Conservation (phyloP, 2,888 invertebrate species). For the Dicyrtomina minuta region DNA sequence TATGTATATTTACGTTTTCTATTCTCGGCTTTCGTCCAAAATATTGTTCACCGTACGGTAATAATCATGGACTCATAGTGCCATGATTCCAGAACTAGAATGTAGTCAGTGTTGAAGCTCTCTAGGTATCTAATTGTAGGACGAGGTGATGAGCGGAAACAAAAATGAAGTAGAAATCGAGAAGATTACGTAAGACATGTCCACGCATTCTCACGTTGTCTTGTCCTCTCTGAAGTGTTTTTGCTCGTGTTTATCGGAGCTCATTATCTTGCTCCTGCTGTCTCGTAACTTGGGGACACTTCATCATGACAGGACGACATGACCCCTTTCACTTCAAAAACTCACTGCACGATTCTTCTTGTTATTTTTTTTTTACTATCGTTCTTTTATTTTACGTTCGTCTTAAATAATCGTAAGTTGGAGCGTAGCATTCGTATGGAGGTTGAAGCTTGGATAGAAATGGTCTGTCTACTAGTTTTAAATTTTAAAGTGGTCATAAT, state of each 20-base stretch:
- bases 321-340: constrained; percentile 33
- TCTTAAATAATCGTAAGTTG: constrained; percentile 21
- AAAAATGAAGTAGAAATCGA: constrained; percentile 18
- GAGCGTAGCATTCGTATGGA: constrained; percentile 4
- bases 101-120: too few relatives aligned
- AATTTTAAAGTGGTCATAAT: constrained; percentile 15
- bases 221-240: constrained; percentile 38
- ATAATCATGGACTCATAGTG: background rate
- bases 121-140: too few relatives aligned
- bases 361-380: background rate
- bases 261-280: constrained; percentile 46
- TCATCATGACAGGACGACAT: constrained; percentile 35
- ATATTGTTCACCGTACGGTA: background rate
- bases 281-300: constrained; percentile 38
- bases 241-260: constrained; percentile 40
- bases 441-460: background rate
- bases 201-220: constrained; percentile 43
- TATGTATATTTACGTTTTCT: background rate
- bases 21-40: background rate
- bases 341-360: constrained; percentile 18
- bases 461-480: constrained; percentile 1
- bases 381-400: constrained; percentile 15
- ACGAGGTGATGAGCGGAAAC: constrained; percentile 28
- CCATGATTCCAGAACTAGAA: too few relatives aligned
- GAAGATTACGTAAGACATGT: constrained; percentile 36